Base-by-base conservation (phyloP, 2,797 vertebrate genomes). In the Morus bassanus region DNA sequence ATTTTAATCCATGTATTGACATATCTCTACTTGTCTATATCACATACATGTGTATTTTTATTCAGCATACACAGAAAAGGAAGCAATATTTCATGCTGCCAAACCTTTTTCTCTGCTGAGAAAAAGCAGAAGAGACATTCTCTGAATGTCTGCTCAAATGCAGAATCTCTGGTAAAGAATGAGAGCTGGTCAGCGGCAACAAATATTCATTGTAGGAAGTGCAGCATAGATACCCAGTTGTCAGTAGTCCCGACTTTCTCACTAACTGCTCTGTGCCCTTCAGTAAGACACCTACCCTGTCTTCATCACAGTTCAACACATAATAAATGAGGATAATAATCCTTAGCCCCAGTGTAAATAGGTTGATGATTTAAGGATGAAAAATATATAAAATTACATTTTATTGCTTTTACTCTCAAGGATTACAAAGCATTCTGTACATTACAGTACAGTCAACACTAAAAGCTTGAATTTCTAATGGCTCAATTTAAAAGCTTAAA, bases 381-480 rank as follows among this genome's bases (percentile, higher is more conserved):
- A 85, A 95, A 83, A 77, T 28, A 37, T 4, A 61, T 53, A 50
- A 85, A 94, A 83, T 57, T 5, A 28, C 18, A 51, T 67, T 56
- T 31, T 37, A 56, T 74, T 87, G 25, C 16, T 79, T 85, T 82
- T 63, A 46, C 12, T 93, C 35, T 31, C 25, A 59, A 41, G n/a
- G 25, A 45, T 87, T 90, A 69, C 35, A 73, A 86, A 78, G 10
- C 18, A 10, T 85, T 88, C 43, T 76, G 67, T n/a, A 48, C 39
- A 15, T 65, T 79, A 48, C 37, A 33, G 28, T 59, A 21, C 25
- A 78, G 43, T 37, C n/a, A 69, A 21, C 6, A 24, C n/a, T 77
- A 91, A 75, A 93, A 93, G 48, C 59, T 89, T 80, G 24, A 39
- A 18, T 89, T 91, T 92, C 70, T 68, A 89, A 61, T 68, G n/a